A percentile compares a stretch with the other conserved stretches of the same genome.
Conservation (phyloP, 1,140 invertebrate species). For the Potamilus streckersoni region DNA sequence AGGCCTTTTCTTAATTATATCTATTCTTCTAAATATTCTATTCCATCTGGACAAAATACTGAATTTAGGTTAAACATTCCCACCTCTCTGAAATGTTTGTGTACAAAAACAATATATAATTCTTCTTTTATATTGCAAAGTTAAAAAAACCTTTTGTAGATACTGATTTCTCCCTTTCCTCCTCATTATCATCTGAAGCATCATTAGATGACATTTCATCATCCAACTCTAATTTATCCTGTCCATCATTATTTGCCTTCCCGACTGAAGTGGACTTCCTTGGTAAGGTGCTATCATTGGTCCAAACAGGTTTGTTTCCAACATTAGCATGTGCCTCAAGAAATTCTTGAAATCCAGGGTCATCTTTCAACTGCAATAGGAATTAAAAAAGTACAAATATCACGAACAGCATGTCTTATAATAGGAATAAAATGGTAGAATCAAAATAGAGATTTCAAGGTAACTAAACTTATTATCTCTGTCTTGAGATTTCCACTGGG, state of each 20-base stretch:
- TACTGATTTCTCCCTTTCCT: neutral
- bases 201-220: neutral
- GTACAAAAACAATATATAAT: too few relatives aligned
- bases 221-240: neutral
- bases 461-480: too few relatives aligned
- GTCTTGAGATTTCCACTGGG: too few relatives aligned
- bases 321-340: conserved; percentile 80
- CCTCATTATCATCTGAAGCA: neutral
- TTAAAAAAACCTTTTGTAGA: neutral
- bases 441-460: too few relatives aligned
- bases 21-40: too few relatives aligned
- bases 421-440: too few relatives aligned
- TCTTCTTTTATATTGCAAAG: too few relatives aligned
- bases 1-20: too few relatives aligned
- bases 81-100: too few relatives aligned
- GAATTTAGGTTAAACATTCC: too few relatives aligned
- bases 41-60: too few relatives aligned
- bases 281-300: conserved; percentile 73
- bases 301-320: conserved; percentile 75
- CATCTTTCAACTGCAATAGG: conserved; percentile 78
- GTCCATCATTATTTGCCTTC: neutral
- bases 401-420: too few relatives aligned
- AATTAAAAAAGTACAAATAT: neutral
- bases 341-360: conserved; percentile 91
- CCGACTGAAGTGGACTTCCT: neutral